These are phyloP conservation scores for Gila robusta DNA, from an alignment of 2,797 vertebrate species.

Conservation along the genomic window DNA sequence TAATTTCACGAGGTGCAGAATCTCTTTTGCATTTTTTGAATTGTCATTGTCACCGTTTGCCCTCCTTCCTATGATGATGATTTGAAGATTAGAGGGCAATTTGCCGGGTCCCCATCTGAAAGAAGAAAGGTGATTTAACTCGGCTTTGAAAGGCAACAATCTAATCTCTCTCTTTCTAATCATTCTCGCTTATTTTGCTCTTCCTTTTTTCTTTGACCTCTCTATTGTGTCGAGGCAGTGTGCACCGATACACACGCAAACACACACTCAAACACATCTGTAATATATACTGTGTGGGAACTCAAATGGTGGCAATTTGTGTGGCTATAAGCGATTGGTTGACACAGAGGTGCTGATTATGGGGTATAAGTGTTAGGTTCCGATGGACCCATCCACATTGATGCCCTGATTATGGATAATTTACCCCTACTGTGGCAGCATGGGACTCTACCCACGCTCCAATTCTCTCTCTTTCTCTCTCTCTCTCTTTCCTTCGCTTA, in stretches of 20 bases:
- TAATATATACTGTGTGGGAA: constrained; percentile 61
- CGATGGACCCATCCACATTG: constrained; percentile 66
- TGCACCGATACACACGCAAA: constrained; percentile 46
- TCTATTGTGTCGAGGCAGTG: constrained; percentile 45
- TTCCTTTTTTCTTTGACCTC: constrained; percentile 36
- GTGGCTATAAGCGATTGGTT: constrained; percentile 63
- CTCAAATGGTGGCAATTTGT: constrained; percentile 66
- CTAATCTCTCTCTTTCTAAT: constrained; percentile 41
- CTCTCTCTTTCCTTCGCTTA: constrained; percentile 31
- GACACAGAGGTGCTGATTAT: constrained; percentile 64
- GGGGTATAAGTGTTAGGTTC: constrained; percentile 65
- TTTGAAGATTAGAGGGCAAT: constrained; percentile 51
- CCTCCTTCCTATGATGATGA: constrained; percentile 35
- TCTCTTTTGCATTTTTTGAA: constrained; percentile 33
- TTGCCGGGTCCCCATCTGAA: constrained; percentile 31
- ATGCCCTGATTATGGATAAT: constrained; percentile 68
- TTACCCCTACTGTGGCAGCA: constrained; percentile 65
- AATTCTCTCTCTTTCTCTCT: constrained; percentile 43
- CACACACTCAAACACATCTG: constrained; percentile 50
- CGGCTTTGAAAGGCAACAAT: constrained; percentile 36
- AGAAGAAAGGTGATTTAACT: constrained; percentile 34
- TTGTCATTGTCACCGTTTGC: constrained; percentile 8
- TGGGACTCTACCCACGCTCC: constrained; percentile 62
- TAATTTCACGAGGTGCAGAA: neutral
- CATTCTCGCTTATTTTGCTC: constrained; percentile 31